These are phyloP conservation scores for Loris lydekkerianus DNA, from an alignment of 2,797 vertebrate species.

Conservation along the genomic window DNA sequence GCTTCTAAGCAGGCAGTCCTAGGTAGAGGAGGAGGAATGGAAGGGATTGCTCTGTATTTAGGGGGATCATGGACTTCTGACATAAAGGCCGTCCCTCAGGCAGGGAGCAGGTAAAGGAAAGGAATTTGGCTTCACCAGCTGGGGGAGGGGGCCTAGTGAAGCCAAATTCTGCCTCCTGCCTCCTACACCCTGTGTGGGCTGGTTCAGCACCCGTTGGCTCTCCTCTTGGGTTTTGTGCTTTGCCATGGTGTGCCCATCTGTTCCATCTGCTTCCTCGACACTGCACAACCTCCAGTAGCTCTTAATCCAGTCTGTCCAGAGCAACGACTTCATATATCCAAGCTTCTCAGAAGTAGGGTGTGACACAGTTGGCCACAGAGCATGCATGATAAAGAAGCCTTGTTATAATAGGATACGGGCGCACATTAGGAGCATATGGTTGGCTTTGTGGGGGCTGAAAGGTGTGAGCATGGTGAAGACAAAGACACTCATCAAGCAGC, in stretches of 20 bases:
- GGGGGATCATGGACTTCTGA: background rate
- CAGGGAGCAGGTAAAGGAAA: constrained; percentile 5
- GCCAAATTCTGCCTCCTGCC: background rate
- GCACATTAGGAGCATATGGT: background rate
- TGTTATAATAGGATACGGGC: background rate
- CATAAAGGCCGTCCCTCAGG: rapidly evolving
- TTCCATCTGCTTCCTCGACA: background rate
- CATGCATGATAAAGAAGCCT: background rate
- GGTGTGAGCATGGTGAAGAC: background rate
- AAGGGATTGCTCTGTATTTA: background rate
- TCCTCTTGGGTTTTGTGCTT: background rate
- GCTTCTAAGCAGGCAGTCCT: constrained; percentile 42
- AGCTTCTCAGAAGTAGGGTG: background rate
- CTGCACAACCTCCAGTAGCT: background rate
- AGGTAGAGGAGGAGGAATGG: background rate
- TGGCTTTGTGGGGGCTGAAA: background rate
- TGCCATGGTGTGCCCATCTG: background rate
- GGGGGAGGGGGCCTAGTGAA: background rate
- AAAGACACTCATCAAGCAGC: background rate
- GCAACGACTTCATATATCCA: background rate
- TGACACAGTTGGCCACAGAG: background rate
- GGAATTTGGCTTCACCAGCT: background rate
- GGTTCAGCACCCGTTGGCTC: background rate
- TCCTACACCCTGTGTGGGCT: background rate
- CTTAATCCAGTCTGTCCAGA: background rate